These are phyloP conservation scores for Diploscapter pachys DNA, from an alignment of 1,140 invertebrate genomes.

Conservation along the genomic window DNA sequence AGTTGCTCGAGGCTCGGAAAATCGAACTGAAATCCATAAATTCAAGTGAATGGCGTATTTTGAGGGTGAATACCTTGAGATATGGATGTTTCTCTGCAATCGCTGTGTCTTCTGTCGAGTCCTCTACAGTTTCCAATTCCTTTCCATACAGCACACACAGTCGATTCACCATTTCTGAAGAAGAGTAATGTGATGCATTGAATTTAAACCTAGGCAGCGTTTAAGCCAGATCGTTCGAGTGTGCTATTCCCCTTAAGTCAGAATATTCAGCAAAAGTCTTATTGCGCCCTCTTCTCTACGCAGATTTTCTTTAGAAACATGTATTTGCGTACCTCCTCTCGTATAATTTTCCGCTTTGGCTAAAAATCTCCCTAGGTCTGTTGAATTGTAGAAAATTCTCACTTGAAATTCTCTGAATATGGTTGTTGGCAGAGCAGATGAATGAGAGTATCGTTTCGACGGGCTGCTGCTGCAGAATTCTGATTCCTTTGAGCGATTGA, in stretches of 20 bases:
- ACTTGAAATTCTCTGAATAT: constrained; percentile 68
- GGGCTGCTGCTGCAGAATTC: constrained; percentile 83
- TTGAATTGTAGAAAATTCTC: constrained; percentile 9
- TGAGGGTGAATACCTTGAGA: not conserved
- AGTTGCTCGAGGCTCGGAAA: constrained; percentile 63
- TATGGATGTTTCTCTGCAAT: not conserved
- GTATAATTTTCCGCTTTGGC: not conserved
- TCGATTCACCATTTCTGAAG: constrained; percentile 29
- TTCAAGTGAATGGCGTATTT: too few species aligned
- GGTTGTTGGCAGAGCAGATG: constrained; percentile 95
- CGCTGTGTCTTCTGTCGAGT: not conserved
- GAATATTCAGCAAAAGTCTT: too few species aligned
- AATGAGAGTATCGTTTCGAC: constrained; percentile 90
- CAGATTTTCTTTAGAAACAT: too few species aligned
- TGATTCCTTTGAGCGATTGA: constrained; percentile 67
- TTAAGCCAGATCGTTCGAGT: too few species aligned
- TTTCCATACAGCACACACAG: constrained; percentile 13
- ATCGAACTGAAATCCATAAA: not conserved
- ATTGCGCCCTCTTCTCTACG: constrained; percentile 66
- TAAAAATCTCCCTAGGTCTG: not conserved
- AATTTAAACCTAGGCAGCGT: constrained; percentile 34
- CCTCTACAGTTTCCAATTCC: not conserved
- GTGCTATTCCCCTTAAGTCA: too few species aligned
- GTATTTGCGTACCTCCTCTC: too few species aligned
- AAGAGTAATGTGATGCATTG: not conserved